Conservation (phyloP, 2,113 vertebrate genomes). For the Ailurus styani region DNA sequence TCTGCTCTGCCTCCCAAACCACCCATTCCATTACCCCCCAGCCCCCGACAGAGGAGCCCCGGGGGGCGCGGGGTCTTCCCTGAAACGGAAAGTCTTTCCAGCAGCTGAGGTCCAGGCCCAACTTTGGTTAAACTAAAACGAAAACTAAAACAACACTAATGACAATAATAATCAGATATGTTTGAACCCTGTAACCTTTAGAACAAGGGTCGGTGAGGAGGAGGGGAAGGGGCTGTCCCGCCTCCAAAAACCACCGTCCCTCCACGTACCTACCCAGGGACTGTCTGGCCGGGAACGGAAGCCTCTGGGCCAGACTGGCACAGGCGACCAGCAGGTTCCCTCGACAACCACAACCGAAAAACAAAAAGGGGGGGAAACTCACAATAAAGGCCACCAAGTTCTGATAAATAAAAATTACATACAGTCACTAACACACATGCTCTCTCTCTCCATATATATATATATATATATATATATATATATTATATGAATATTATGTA, state of each 20-base stretch:
- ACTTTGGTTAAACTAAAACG: constrained; percentile 60
- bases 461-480: background rate
- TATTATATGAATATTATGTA: constrained; percentile 26
- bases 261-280: background rate
- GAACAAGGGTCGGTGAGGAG: constrained; percentile 1
- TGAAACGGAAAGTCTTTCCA: constrained; percentile 66
- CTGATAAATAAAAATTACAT: constrained; percentile 54
- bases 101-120: constrained; percentile 75
- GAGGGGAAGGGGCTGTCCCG: background rate
- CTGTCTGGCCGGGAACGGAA: constrained; percentile 27
- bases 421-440: background rate
- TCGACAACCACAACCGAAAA: background rate
- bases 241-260: background rate
- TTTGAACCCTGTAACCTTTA: constrained; percentile 72
- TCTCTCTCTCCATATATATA: background rate
- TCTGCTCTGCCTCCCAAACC: background rate
- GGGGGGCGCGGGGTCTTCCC: background rate
- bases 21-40: background rate
- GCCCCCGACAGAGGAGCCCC: background rate
- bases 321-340: background rate
- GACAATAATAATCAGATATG: background rate
- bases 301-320: background rate
- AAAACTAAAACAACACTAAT: constrained; percentile 14
- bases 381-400: constrained; percentile 60
- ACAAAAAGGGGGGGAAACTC: background rate